Conservation (phyloP, 1,140 invertebrate species). For the Arion vulgaris region DNA sequence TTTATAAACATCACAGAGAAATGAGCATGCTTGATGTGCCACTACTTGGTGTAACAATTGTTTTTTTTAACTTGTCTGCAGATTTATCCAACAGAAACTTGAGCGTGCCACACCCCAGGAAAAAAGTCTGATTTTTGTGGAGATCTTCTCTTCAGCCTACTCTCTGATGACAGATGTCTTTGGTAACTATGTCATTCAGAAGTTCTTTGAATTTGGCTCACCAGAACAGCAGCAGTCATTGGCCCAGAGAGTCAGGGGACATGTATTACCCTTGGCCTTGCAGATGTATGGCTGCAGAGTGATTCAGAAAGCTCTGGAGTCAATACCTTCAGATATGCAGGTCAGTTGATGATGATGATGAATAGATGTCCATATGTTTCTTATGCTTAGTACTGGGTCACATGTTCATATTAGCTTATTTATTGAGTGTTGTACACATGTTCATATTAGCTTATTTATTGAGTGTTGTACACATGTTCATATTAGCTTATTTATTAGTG, state of each 20-base stretch:
- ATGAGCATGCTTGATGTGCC: no score
- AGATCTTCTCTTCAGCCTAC: conserved; percentile 93
- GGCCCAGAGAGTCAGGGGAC: conserved; percentile 93
- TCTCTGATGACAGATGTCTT: conserved; percentile 99
- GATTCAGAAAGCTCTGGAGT: conserved; percentile 99
- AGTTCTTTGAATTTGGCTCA: conserved; percentile 99
- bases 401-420: no score
- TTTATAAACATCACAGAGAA: no score
- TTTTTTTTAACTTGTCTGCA: no score
- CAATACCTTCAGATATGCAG: conserved; percentile 96
- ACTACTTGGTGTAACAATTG: no score
- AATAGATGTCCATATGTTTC: no score
- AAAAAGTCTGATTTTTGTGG: conserved; percentile 98
- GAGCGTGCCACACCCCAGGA: conserved; percentile 95
- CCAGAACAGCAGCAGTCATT: conserved; percentile 96
- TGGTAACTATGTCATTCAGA: conserved; percentile 99
- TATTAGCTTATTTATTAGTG: no score
- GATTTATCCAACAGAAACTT: conserved; percentile 99
- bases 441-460: no score
- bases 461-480: no score
- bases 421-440: no score
- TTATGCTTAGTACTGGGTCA: no score
- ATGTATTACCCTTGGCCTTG: conserved; percentile 94
- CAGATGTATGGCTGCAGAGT: conserved; percentile 99
- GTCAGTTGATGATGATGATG: conserved; percentile 63